Evolutionary conservation across 2,888 invertebrate genomes (phyloP).

Genomic region (Cactoblastis cactorum): DNA sequence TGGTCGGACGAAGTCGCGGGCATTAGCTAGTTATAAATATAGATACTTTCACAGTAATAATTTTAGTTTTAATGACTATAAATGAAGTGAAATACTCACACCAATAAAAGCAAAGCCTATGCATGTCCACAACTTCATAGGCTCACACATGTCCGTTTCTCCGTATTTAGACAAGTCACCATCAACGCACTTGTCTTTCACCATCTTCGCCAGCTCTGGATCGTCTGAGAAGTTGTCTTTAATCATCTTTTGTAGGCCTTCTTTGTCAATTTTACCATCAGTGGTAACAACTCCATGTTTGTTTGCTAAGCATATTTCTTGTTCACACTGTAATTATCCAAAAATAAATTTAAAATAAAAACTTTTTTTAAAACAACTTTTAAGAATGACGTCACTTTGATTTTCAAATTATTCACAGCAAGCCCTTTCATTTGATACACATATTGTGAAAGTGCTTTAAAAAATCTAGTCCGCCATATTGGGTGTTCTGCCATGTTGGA

Average conservation of each 20-base stretch:
- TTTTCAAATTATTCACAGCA: no score
- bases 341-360: no score
- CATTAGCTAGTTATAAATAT: no score
- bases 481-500: no score
- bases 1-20: no score
- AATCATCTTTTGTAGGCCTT: constrained; percentile 17
- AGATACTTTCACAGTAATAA: no score
- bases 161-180: constrained; percentile 29
- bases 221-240: constrained; percentile 18
- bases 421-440: no score
- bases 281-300: constrained; percentile 28
- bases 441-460: no score
- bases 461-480: no score
- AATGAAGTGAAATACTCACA: constrained; percentile 22
- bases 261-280: constrained; percentile 32
- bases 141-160: constrained; percentile 28
- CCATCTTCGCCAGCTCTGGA: constrained; percentile 18
- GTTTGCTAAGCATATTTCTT: constrained; percentile 30
- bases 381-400: no score
- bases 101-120: constrained; percentile 17
- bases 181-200: constrained; percentile 31
- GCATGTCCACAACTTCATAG: constrained; percentile 27
- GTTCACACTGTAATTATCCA: constrained; percentile 33
- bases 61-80: no score
- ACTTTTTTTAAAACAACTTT: no score